Evolutionary conservation across 2,113 vertebrate genomes (phyloP).

Genomic region (Saimiri boliviensis): DNA sequence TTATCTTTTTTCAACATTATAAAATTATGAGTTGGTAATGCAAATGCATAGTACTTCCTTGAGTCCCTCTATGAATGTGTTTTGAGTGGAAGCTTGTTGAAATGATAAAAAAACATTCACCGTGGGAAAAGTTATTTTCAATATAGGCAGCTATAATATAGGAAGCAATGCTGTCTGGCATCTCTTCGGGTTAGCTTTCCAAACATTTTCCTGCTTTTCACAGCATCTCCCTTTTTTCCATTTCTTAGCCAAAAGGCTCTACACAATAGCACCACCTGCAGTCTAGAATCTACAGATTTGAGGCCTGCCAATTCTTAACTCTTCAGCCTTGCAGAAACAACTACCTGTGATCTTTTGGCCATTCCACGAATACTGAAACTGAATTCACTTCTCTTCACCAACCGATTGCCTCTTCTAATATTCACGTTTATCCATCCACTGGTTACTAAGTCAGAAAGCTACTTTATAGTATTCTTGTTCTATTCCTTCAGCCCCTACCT

Average conservation of each 20-base stretch:
- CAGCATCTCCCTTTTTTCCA: neutral
- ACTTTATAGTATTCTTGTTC: neutral
- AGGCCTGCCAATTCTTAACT: neutral
- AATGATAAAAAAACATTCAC: neutral
- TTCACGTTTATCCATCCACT: neutral
- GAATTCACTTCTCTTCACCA: constrained; percentile 16
- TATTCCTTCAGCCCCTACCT: neutral
- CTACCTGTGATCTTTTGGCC: neutral
- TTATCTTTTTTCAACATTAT: neutral
- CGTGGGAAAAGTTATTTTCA: neutral
- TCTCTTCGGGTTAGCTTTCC: neutral
- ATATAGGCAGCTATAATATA: neutral
- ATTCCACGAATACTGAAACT: neutral
- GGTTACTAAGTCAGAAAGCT: neutral
- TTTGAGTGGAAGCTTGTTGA: neutral
- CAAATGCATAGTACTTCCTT: neutral
- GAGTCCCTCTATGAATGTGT: neutral
- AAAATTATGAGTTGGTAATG: neutral
- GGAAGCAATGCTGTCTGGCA: neutral
- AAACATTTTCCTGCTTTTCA: neutral
- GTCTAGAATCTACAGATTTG: neutral
- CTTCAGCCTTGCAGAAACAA: neutral
- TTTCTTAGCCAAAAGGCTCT: neutral
- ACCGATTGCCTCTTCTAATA: neutral
- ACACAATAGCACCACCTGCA: neutral